Evolutionary conservation across 2,113 vertebrate genomes (phyloP), one percentile per base, ranked within the genome.

Genomic region (Eonycteris spelaea): DNA sequence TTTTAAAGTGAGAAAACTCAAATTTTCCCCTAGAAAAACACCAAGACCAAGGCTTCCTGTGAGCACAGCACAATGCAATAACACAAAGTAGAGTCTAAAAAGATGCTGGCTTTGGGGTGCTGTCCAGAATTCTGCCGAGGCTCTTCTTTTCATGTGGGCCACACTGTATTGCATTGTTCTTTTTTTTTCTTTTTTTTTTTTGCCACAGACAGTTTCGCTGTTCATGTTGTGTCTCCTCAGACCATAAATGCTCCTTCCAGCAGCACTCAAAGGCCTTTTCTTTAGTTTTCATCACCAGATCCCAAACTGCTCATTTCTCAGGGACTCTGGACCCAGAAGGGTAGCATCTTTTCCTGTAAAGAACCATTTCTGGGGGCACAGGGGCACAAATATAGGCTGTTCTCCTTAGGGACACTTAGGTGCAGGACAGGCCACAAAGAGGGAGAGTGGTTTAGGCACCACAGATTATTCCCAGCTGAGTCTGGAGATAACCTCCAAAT

Each of bases 1-100:
- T 5, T 82, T 95, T 96, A 13, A 73, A 97, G 83, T 83, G 22
- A 24, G 65, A 92, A 87, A 87, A 71, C 24, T 48, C 51, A 43
- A 12, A 35, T 75, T 61, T 85, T 61, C 21, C 40, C 59, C 30
- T 12, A 26, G 71, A 86, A 57, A 35, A 48, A 77, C 4, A 13
- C 57, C n/a, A 71, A 33, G 28, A 11, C 57, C 38, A n/a, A 45
- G 67, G 15, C n/a, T 16, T 6, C 67, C 55, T 3, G 9, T 45
- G 48, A 74, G 2, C 30, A 8, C 24, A 59, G 35, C 28, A 74
- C 38, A 86, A 33, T 10, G 13, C 4, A 1, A 1, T 4, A 7
- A 24, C 26, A 15, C 73, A 28, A 59, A 79, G 75, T 40, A 1
- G 1, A 48, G 22, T 51, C 68, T 45, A 1, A 18, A 61, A 75